Conservation (phyloP, 2,797 vertebrate genomes). For the Notolepis coatsorum region DNA sequence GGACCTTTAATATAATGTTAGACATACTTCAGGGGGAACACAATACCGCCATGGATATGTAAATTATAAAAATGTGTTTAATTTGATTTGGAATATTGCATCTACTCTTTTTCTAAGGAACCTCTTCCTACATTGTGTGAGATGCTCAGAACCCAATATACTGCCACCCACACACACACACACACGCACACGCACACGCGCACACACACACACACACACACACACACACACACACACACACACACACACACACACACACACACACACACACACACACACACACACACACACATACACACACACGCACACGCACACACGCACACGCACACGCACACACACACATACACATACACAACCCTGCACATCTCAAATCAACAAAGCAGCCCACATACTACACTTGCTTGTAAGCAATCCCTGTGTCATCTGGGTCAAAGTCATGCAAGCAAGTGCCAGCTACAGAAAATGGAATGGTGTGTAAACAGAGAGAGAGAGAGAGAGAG, state of each 20-base stretch:
- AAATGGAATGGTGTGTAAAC: slow-evolving; percentile 48
- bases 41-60: neutral
- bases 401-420: slow-evolving; percentile 74
- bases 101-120: slow-evolving; percentile 6
- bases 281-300: too few relatives aligned
- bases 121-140: slow-evolving; percentile 18
- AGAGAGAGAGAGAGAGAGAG: slow-evolving; percentile 34
- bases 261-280: too few relatives aligned
- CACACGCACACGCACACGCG: too few relatives aligned
- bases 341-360: slow-evolving; percentile 74
- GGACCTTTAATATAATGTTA: neutral
- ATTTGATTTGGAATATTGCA: neutral
- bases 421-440: slow-evolving; percentile 69
- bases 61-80: neutral
- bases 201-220: too few relatives aligned
- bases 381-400: slow-evolving; percentile 72
- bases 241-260: too few relatives aligned
- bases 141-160: slow-evolving; percentile 64
- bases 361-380: slow-evolving; percentile 65
- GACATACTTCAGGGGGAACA: neutral
- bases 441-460: slow-evolving; percentile 48
- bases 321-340: too few relatives aligned
- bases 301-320: too few relatives aligned
- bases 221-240: too few relatives aligned
- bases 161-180: slow-evolving; percentile 68